Percentiles rank a stretch among this genome's conserved stretches.
Evolutionary conservation across 2,888 invertebrate species (phyloP).

Genomic region (Sussaba pulchella): DNA sequence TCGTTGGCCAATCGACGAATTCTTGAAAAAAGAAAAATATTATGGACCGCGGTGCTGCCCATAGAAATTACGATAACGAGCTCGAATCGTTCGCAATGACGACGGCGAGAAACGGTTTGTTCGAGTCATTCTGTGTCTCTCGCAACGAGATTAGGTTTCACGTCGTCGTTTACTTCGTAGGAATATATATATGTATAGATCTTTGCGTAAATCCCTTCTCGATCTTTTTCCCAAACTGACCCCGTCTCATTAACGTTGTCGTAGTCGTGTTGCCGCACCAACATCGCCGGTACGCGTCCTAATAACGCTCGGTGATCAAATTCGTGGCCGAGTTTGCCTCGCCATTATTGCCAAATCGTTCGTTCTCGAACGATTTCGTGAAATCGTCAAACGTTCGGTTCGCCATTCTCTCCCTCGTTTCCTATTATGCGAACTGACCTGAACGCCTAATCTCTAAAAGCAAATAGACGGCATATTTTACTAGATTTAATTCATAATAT

Average conservation of each 20-base stretch:
- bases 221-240: not conserved
- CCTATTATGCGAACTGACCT: not conserved
- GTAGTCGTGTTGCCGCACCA: slow-evolving; percentile 28
- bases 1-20: slow-evolving; percentile 55
- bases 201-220: slow-evolving; percentile 33
- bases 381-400: slow-evolving; percentile 32
- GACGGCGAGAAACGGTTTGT: slow-evolving; percentile 46
- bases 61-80: slow-evolving; percentile 65
- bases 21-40: slow-evolving; percentile 56
- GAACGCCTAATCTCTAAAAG: no score
- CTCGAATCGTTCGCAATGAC: slow-evolving; percentile 48
- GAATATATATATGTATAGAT: slow-evolving; percentile 20
- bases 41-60: slow-evolving; percentile 21
- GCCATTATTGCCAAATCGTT: slow-evolving; percentile 62
- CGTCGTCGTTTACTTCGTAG: slow-evolving; percentile 25
- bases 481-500: no score
- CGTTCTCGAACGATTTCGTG: slow-evolving; percentile 36
- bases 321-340: slow-evolving; percentile 49
- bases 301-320: slow-evolving; percentile 28
- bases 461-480: no score
- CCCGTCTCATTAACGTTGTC: slow-evolving; percentile 40
- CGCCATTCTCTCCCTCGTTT: slow-evolving; percentile 29
- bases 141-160: slow-evolving; percentile 59
- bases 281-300: slow-evolving; percentile 4
- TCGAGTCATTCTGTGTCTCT: slow-evolving; percentile 53